Conservation (phyloP, 2,888 invertebrate species). For the Drosophila yooni region DNA sequence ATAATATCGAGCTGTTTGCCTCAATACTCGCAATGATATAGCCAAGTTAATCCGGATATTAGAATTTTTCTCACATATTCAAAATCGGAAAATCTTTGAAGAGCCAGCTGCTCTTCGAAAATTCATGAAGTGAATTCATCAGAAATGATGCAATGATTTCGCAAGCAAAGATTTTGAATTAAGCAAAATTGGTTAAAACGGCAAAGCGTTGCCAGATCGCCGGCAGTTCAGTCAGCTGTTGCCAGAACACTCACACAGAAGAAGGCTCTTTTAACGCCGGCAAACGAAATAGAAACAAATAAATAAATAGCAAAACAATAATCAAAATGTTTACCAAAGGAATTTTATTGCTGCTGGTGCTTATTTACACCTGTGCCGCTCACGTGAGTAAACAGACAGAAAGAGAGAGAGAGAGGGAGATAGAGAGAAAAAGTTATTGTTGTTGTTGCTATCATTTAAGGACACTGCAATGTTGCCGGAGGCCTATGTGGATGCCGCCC, state of each 20-base stretch:
- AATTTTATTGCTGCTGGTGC: constrained; percentile 12
- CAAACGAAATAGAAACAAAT: constrained; percentile 8
- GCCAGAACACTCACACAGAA: neutral
- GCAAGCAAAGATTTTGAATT: neutral
- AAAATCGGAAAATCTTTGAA: neutral
- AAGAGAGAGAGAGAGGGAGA: neutral
- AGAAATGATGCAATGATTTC: neutral
- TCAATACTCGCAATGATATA: too few relatives aligned
- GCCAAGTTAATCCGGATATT: too few relatives aligned
- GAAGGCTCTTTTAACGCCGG: constrained; percentile 29
- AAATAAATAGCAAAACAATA: constrained; percentile 10
- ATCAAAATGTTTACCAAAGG: constrained; percentile 32
- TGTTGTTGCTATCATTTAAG: constrained; percentile 4
- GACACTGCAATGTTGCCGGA: constrained; percentile 73
- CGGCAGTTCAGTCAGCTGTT: constrained; percentile 36
- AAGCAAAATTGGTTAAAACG: neutral
- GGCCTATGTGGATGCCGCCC: constrained; percentile 80
- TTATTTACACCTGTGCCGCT: constrained; percentile 15
- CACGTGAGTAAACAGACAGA: constrained; percentile 25
- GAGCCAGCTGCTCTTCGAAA: neutral
- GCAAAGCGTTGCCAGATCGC: constrained; percentile 21
- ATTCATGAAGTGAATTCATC: neutral
- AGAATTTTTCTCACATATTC: neutral
- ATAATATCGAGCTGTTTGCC: too few relatives aligned
- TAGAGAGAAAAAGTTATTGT: neutral